Conservation (phyloP, 2,888 invertebrate species). For the Mesorhabditis spiculigera region DNA sequence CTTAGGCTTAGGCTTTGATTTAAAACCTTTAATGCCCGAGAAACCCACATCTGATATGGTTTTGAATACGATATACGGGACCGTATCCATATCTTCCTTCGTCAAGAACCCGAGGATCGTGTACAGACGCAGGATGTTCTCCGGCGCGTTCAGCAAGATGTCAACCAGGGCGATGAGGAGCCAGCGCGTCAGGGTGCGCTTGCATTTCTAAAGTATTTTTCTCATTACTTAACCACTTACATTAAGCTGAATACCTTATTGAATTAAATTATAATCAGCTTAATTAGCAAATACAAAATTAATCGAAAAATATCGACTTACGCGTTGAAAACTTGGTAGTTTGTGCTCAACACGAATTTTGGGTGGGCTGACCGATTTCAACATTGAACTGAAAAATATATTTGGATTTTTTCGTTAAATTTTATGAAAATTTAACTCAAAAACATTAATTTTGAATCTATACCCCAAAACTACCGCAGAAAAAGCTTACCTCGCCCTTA, state of each 20-base stretch:
- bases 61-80: slow-evolving; percentile 9
- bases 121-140: slow-evolving; percentile 29
- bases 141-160: slow-evolving; percentile 36
- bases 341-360: slow-evolving; percentile 3
- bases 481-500: slow-evolving; percentile 10
- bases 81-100: neutral
- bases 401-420: neutral
- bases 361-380: slow-evolving; percentile 1
- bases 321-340: neutral
- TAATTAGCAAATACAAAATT: too few species aligned
- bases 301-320: neutral
- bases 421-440: neutral
- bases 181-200: slow-evolving; percentile 29
- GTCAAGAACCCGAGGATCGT: slow-evolving; percentile 28
- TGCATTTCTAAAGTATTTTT: slow-evolving; percentile 3
- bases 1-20: neutral
- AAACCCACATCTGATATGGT: slow-evolving; percentile 6
- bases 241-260: too few species aligned
- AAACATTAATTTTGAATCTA: slow-evolving; percentile 8
- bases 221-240: neutral
- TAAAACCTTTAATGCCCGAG: neutral
- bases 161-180: slow-evolving; percentile 38
- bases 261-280: too few species aligned
- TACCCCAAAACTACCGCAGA: neutral
- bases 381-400: slow-evolving; percentile 60